These are phyloP conservation scores for Poecile atricapillus DNA, from an alignment of 2,113 vertebrate species.

Conservation along the genomic window DNA sequence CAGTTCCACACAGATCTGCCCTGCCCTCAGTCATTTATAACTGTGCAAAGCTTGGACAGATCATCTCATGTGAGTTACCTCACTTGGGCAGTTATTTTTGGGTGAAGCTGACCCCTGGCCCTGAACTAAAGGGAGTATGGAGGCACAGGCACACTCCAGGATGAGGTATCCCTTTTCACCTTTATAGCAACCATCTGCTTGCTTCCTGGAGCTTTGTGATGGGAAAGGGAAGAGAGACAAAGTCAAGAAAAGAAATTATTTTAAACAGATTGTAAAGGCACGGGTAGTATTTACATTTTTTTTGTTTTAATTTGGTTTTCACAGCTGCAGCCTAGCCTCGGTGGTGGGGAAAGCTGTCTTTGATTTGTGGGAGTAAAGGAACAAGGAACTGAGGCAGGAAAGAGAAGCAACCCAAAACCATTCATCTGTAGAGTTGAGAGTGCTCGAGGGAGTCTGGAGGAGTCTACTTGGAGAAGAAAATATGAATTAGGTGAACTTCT, in stretches of 20 bases:
- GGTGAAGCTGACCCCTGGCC: not conserved
- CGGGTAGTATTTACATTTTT: not conserved
- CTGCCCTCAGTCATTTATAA: not conserved
- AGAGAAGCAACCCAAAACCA: not conserved
- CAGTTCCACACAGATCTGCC: rapidly evolving
- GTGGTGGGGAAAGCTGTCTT: not conserved
- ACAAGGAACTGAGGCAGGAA: not conserved
- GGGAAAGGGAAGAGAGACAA: not conserved
- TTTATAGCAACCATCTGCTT: not conserved
- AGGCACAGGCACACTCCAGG: not conserved
- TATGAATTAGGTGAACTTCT: not conserved
- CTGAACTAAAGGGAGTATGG: not conserved
- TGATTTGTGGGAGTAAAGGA: not conserved
- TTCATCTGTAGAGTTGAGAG: not conserved
- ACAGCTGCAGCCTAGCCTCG: not conserved
- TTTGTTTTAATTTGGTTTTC: rapidly evolving
- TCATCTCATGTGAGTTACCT: rapidly evolving
- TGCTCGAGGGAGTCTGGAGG: not conserved
- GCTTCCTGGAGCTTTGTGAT: not conserved
- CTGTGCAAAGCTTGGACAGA: not conserved
- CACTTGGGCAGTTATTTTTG: not conserved
- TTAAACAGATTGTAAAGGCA: not conserved
- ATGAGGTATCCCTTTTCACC: not conserved
- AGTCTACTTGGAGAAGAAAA: not conserved
- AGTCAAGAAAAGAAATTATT: not conserved